Base-by-base conservation (phyloP, 2,888 invertebrate species). In the Buathra laborator region DNA sequence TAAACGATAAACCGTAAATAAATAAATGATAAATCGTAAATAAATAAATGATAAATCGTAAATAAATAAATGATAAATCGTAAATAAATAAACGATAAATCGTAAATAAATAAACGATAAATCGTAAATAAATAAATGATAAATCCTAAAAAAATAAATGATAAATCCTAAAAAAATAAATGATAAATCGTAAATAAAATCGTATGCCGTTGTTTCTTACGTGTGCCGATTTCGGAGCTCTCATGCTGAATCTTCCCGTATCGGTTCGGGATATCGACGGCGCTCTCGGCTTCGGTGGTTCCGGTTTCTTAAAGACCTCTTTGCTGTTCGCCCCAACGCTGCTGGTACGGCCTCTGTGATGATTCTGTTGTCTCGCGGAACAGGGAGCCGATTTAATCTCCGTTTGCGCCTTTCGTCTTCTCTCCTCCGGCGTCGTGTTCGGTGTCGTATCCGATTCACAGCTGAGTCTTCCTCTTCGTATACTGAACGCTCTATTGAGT, bases 201-300 rank as follows among this genome's bases (percentile, higher is more conserved):
- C 10, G 46, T 46, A 9, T 2, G 46, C 9, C 1, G 12, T 48
- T 14, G 3, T 29, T 67, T 46, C 85, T 87, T 86, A 91, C 91
- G 76, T 90, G 90, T 64, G 90, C 84, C 64, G 89, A 87, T 87
- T 92, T 93, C 37, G 95, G 94, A 88, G 95, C 94, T 90, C 97
- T 94, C 90, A 96, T 95, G 90, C 96, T 96, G 89, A 95, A 95
- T 87, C 96, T 94, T 44, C 97, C 95, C 82, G 95, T 95, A 89
- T 96, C 96, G 29, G 94, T 95, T 87, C 96, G 94, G 7, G 95
- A 94, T 90, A 96, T 95, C 68, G 94, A 94, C 64, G 93, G 93
- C 29, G 88, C 84, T 72, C 90, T 87, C 2, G 89, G 87, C 83
- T 90, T 91, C 37, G 81, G 74, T 43, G 86, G 62, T n/a, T 92